These are phyloP conservation scores for Lepidurus packardi DNA, from an alignment of 1,140 invertebrate genomes.

Conservation along the genomic window DNA sequence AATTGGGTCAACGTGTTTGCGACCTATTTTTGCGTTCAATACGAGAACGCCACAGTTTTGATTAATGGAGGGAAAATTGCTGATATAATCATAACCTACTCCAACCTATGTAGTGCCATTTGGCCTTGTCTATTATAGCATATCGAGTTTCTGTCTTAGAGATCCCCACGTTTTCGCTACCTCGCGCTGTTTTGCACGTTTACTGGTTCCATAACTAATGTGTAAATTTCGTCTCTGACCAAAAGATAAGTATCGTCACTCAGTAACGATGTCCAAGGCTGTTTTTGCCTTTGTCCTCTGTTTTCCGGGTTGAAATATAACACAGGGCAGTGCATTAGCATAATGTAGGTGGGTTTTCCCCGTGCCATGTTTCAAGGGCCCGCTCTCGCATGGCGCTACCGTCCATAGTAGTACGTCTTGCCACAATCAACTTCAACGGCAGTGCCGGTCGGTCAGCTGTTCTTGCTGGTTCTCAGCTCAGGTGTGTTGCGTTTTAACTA, in stretches of 20 bases:
- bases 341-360: background rate
- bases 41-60: background rate
- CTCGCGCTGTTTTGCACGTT: no score
- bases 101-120: background rate
- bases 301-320: background rate
- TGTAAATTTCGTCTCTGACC: no score
- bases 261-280: background rate
- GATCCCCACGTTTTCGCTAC: no score
- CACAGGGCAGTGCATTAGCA: background rate
- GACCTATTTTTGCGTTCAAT: conserved; percentile 13
- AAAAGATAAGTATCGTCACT: background rate
- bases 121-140: background rate
- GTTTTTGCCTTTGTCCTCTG: background rate
- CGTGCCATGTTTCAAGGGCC: background rate
- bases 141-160: background rate
- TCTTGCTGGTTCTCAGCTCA: background rate
- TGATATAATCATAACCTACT: background rate
- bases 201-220: no score
- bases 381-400: background rate
- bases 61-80: background rate
- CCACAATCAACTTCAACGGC: background rate
- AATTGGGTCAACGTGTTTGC: background rate
- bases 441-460: conserved; percentile 6
- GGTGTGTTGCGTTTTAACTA: background rate
- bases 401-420: background rate